Evolutionary conservation across 2,797 vertebrate genomes (phyloP), one percentile per base, ranked within the genome.

Genomic region (Columba guinea): DNA sequence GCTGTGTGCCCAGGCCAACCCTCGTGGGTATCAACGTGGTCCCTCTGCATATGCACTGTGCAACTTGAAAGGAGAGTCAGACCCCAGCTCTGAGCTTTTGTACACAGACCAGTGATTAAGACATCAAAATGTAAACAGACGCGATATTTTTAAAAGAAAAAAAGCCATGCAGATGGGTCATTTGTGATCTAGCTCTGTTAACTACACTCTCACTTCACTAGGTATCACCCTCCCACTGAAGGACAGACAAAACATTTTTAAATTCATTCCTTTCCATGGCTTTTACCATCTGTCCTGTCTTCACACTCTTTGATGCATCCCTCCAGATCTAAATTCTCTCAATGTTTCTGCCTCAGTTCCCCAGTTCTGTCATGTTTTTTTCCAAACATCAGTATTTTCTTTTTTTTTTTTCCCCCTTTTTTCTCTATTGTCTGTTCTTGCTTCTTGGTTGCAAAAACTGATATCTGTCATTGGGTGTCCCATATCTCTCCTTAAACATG

Each of bases 1-100:
- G 16, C 67, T 55, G 10, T 24, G 16, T 20, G 37, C 79, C 30
- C 63, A 62, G 52, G n/a, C 18, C 52, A 8, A 0, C 1, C 28
- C 41, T 64, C 5, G 10, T 1, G 35, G 23, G 0, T 39, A 21
- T n/a, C 64, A 62, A 28, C 1, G 0, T n/a, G 22, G 59, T 30
- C 62, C 18, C 69, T 49, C 9, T 13, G 35, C 9, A 18, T 5
- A 15, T 6, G 26, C 23, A 22, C 19, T 26, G 13, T 56, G 30
- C 68, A 59, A 18, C 49, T 11, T 41, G 16, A 35, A 63, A 68
- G 58, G 32, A 21, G 27, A 44, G 32, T 11, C 41, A 58, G 37
- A 67, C 34, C 19, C 34, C 63, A 76, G 1, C 14, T 41, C 35
- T 53, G 28, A n/a, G 16, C 27, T 53, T 39, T 17, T 34, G 10